Base-by-base conservation (phyloP, 2,113 vertebrate genomes). In the Hoplias malabaricus region DNA sequence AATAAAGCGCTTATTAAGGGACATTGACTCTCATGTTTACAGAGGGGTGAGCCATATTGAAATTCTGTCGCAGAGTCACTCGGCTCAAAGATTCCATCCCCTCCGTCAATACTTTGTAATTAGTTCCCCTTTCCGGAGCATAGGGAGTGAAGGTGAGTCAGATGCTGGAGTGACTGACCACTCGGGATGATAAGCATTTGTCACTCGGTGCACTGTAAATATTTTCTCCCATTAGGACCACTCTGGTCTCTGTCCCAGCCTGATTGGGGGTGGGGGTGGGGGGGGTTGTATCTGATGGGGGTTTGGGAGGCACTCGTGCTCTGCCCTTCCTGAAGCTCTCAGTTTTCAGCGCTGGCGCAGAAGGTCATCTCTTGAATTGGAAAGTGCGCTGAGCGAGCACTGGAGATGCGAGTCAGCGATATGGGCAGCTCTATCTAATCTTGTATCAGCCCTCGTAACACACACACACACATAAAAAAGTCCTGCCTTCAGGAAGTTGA, bases 331-430 rank as follows among this genome's bases (percentile, higher is more conserved):
- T 66, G 42, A 66, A 72, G 62, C 74, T 50, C 68, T 75, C 38
- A 66, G 65, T 63, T 77, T n/a, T 36, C 34, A 53, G 65, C 66
- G 33, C 80, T 66, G 73, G 69, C 82, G 75, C 70, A 79, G 88
- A 91, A 92, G 90, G 92, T 91, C 89, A 89, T 87, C 89, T 86
- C 81, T 87, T 78, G 90, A 90, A 92, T 89, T 85, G 87, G 84
- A 90, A 91, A 90, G 87, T 88, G 86, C 83, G 88, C 84, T 88
- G 88, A 85, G 88, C 82, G 87, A 90, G 82, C 86, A 81, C 85
- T 87, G 85, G 84, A 86, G 91, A 93, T 93, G 86, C 84, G 84
- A 84, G 77, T 78, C 65, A 61, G 80, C 84, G 90, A 92, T 93
- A 91, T 82, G 69, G 73, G 83, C 80, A 73, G 84, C 86, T 85